Percentiles rank a stretch among this genome's conserved stretches.
phyloP scores from a whole-genome alignment of 2,797 vertebrate species.

The Bovichtus diacanthus region DNA sequence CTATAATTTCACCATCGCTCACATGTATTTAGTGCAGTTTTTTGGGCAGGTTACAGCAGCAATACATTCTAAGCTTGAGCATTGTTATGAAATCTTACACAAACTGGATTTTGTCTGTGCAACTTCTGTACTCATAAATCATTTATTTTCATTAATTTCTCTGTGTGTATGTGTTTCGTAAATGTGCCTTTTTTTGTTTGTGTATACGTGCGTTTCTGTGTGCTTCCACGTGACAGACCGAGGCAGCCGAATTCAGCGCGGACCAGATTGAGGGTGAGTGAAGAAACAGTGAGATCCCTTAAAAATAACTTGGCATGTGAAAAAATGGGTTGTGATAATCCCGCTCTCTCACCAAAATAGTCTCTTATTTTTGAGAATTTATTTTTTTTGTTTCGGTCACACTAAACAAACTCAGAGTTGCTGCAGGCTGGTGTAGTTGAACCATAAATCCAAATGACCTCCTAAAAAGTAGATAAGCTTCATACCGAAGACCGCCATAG shows the following conservation, averaged over 20 bases:
- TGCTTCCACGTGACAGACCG: conserved; percentile 62
- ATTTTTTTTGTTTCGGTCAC: no score
- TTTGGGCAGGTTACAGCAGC: conserved; percentile 5
- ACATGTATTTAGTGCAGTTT: conserved; percentile 7
- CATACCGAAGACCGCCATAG: neutral
- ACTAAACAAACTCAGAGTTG: neutral
- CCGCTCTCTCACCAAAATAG: neutral
- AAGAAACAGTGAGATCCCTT: neutral
- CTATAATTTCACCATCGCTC: neutral
- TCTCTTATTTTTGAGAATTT: no score
- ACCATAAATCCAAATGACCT: neutral
- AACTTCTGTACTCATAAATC: neutral
- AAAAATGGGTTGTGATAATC: neutral
- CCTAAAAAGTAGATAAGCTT: conserved; percentile 13
- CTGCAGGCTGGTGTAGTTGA: neutral
- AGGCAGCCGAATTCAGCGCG: conserved; percentile 84
- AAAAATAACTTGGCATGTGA: neutral
- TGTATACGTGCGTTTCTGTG: conserved; percentile 11
- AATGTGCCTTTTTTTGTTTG: neutral
- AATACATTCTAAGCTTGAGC: neutral
- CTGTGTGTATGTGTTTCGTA: conserved; percentile 7
- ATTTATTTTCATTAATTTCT: conserved; percentile 12
- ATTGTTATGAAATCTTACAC: neutral
- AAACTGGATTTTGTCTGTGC: neutral
- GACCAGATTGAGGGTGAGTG: conserved; percentile 98